Conservation (phyloP, 2,888 invertebrate genomes). For the Ormyrus thymus region DNA sequence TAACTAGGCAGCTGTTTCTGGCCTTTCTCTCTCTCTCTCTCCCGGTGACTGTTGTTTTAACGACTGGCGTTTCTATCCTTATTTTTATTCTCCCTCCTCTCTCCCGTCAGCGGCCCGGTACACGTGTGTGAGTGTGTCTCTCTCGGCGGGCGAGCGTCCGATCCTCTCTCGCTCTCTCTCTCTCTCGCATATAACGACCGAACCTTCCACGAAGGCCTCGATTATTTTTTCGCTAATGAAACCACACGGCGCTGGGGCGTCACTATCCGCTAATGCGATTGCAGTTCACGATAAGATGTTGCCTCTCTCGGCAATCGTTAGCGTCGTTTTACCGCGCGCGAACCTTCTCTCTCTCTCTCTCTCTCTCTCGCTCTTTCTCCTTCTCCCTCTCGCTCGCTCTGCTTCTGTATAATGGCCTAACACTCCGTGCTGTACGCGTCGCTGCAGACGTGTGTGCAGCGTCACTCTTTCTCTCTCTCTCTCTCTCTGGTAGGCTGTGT, state of each 20-base stretch:
- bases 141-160: constrained; percentile 3
- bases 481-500: not conserved
- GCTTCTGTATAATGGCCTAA: constrained; percentile 52
- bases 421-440: constrained; percentile 29
- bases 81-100: constrained; percentile 51
- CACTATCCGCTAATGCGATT: constrained; percentile 72
- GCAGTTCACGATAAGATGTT: constrained; percentile 70
- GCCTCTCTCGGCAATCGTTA: constrained; percentile 70
- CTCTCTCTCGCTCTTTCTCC: constrained; percentile 30
- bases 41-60: constrained; percentile 52
- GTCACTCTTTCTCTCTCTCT: not conserved
- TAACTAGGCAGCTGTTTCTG: constrained; percentile 51
- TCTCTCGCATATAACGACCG: constrained; percentile 55
- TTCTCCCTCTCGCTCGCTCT: constrained; percentile 38
- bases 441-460: constrained; percentile 48
- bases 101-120: constrained; percentile 45
- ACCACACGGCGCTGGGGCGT: constrained; percentile 68
- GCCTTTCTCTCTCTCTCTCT: constrained; percentile 18
- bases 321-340: constrained; percentile 62
- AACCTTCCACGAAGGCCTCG: constrained; percentile 65
- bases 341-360: constrained; percentile 35
- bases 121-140: constrained; percentile 55
- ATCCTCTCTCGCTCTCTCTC: constrained; percentile 23
- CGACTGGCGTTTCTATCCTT: constrained; percentile 53
- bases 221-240: constrained; percentile 74